phyloP scores from a whole-genome alignment of 2,797 vertebrate species.

The Sphenodon punctatus region DNA sequence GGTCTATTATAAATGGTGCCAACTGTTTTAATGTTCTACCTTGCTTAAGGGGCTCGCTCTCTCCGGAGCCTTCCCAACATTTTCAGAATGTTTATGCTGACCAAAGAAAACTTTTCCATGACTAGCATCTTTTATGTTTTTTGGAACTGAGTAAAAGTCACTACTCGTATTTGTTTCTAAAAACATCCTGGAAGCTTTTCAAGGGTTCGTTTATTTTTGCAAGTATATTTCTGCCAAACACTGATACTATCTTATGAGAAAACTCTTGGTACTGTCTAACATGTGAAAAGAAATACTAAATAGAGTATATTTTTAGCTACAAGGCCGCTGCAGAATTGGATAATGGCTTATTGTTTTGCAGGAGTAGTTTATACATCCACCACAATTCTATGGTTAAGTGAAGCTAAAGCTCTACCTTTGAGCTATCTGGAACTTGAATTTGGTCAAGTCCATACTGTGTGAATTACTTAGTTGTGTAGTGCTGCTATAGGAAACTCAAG shows the following conservation, averaged over 20 bases:
- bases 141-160: conserved; percentile 28
- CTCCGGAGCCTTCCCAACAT: neutral
- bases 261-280: conserved; percentile 36
- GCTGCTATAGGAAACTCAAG: neutral
- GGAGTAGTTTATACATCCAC: neutral
- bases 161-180: conserved; percentile 40
- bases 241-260: conserved; percentile 67
- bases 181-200: conserved; percentile 51
- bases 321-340: neutral
- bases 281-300: conserved; percentile 30
- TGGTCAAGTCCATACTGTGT: too few relatives aligned
- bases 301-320: conserved; percentile 23
- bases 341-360: conserved; percentile 32
- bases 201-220: conserved; percentile 60
- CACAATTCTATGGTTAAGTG: neutral
- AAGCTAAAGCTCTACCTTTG: neutral
- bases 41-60: neutral
- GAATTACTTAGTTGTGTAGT: neutral
- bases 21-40: neutral
- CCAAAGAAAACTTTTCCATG: conserved; percentile 8
- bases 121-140: conserved; percentile 16
- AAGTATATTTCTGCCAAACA: conserved; percentile 60
- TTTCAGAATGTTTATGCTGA: neutral
- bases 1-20: conserved; percentile 50
- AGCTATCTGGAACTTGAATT: neutral